Evolutionary conservation across 1,140 invertebrate species (phyloP), one percentile per base, ranked within the genome.

Genomic region (Magallana gigas): DNA sequence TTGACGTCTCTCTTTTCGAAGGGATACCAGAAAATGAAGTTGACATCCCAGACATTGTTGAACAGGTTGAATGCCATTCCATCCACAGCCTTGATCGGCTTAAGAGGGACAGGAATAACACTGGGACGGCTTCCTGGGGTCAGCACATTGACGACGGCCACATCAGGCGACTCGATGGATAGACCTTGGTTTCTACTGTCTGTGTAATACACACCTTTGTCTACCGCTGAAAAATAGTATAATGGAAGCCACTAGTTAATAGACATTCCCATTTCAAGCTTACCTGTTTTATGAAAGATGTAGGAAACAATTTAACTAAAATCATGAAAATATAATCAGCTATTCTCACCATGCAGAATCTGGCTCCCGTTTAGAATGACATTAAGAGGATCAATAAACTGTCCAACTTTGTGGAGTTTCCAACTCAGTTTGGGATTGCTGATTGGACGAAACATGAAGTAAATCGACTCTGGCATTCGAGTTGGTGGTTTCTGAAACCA

Each of bases 11-110:
- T 82, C 18, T 62, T 62, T 57, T 90, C 80, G 85, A 90, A 93
- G 14, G 93, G 93, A 80, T 93, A 93, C 93, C 93, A 93, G 76
- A 92, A 92, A 58, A 93, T 93, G 57, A 90, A 93, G 84, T 93
- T 93, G 0, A 91, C 91, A 87, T 93, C 90, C 93, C 93, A 93
- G 6, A 93, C 85, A 88, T 93, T 93, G 83, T 93, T 93, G 83
- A 90, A 92, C 8, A 93, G 82, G 62, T 93, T 92, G 85, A 93
- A 93, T 1, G 91, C 89, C 58, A 93, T 87, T 23, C 93, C 92
- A 36, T 85, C 87, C 9, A 91, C 85, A 62, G 85, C n/a, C 7
- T 71, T 90, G 23, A 93, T 76, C 12, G 88, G 88, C 18, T 57
- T 76, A 56, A 90, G 76, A 8, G 90, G 89, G 8, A 91, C 18